Evolutionary conservation across 2,888 invertebrate species (phyloP), one percentile per base, ranked within the genome.

Genomic region (Troides oblongomaculatus): DNA sequence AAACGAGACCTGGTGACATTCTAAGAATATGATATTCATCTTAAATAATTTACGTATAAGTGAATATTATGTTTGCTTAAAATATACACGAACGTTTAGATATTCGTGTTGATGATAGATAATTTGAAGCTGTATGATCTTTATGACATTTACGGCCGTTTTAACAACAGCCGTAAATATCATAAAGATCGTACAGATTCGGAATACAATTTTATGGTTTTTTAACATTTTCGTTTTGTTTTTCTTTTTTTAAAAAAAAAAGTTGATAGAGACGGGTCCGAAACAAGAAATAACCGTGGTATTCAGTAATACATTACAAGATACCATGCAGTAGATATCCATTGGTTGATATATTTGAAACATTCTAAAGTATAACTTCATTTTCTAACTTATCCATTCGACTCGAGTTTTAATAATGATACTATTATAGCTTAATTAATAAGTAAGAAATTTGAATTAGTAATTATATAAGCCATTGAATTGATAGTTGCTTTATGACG

Each of bases 31-130:
- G 4, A 14, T 23, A 60, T 30, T 60, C 18, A 36, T 17, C 21
- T 60, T 60, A 60, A 14, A 23, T 60, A 60, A 60, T 36, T 60
- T 23, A 60, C 18, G 60, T 14, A 25, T 23, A 3, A 36, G 6
- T 18, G 14, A 60, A 30, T 60, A 60, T 60, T 60, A 60, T 36
- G 60, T 36, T 60, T 36, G 60, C 18, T 36, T 60, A 18, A 36
- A 60, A 60, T 18, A 18, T 60, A 36, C 53, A n/a, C 7, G n/a
- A 12, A 7, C 5, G 8, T 14, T 60, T 30, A n/a, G 23, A 2
- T 58, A 14, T 58, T 60, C 60, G 25, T 60, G 14, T 30, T 17
- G 60, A 36, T 60, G 36, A 60, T 36, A 36, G 60, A 23, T 60
- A 8, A 23, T 30, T 60, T 8, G 1, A 30, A 17, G 25, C 18